Evolutionary conservation across 2,888 invertebrate species (phyloP).

Genomic region (Heliconius erato): DNA sequence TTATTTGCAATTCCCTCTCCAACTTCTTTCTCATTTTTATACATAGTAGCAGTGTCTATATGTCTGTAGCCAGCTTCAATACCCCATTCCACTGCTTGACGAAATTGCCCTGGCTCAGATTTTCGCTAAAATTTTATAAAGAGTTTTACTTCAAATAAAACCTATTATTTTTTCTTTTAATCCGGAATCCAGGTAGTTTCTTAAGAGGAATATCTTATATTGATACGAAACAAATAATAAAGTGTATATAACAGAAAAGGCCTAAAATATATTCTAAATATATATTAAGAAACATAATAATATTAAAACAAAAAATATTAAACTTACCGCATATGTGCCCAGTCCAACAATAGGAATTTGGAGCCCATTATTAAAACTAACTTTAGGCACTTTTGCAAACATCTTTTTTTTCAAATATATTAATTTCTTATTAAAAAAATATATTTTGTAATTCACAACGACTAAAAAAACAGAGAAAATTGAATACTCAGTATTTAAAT

Average conservation of each 20-base stretch:
- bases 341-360: conserved; percentile 88
- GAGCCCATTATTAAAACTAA: conserved; percentile 82
- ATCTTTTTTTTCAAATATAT: conserved; percentile 55
- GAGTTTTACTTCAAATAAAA: too few relatives aligned
- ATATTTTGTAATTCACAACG: not conserved
- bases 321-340: conserved; percentile 86
- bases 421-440: not conserved
- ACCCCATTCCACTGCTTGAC: conserved; percentile 79
- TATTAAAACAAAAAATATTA: not conserved
- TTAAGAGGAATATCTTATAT: too few relatives aligned
- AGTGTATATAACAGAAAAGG: not conserved
- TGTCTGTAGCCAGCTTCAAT: conserved; percentile 83
- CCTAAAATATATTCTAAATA: too few relatives aligned
- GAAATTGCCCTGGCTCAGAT: conserved; percentile 68
- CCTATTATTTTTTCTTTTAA: too few relatives aligned
- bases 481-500: not conserved
- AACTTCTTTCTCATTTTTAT: conserved; percentile 82
- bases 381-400: conserved; percentile 67
- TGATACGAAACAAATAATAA: not conserved
- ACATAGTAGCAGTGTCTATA: conserved; percentile 83
- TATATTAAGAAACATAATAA: too few relatives aligned
- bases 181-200: too few relatives aligned
- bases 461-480: not conserved
- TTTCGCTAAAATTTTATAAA: conserved; percentile 63
- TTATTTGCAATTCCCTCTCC: conserved; percentile 80